Base-by-base conservation (phyloP, 2,797 vertebrate genomes). In the Ambastaia sidthimunki region DNA sequence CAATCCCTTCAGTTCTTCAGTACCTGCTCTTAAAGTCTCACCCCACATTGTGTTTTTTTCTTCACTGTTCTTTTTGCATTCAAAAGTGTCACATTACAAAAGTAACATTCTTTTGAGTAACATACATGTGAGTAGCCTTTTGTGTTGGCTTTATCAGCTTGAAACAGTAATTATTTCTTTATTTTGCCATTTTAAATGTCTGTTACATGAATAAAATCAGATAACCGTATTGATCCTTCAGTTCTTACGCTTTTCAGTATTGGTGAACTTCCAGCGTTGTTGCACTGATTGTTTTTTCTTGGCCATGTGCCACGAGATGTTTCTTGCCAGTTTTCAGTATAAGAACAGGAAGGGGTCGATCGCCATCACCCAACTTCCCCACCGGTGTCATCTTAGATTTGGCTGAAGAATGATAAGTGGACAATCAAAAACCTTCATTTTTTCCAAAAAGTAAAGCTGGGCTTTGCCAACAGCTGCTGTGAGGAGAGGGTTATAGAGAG, bases 381-480 rank as follows among this genome's bases (percentile, higher is more conserved):
- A 25, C 28, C 18, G 37, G 19, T 65, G 62, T 41, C 47, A 31
- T 41, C 31, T 71, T 37, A 41, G 18, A 63, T 78, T 31, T 71
- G 57, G 76, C 55, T 15, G 16, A 78, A 71, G 68, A 78, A 21
- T 62, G 23, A 71, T 41, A 54, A 54, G 44, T n/a, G 7, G 44
- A 63, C 67, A 50, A 71, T 71, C 67, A 71, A 63, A 65, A n/a
- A 41, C 55, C 5, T 54, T 62, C 62, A 50, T 71, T 34, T 37
- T 31, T 44, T 11, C 41, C 2, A 11, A 11, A 44, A 5, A 7
- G 23, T 11, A 7, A 62, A 72, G 54, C 72, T 68, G 63, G 25
- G 82, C 81, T 73, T 78, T 84, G 82, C 75, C 74, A 78, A 74
- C 21, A 80, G 54, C 84, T 84, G 88, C 88, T 74, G 76, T 73